Evolutionary conservation across 1,140 invertebrate species (phyloP), one percentile per base, ranked within the genome.

Genomic region (Apis dorsata): DNA sequence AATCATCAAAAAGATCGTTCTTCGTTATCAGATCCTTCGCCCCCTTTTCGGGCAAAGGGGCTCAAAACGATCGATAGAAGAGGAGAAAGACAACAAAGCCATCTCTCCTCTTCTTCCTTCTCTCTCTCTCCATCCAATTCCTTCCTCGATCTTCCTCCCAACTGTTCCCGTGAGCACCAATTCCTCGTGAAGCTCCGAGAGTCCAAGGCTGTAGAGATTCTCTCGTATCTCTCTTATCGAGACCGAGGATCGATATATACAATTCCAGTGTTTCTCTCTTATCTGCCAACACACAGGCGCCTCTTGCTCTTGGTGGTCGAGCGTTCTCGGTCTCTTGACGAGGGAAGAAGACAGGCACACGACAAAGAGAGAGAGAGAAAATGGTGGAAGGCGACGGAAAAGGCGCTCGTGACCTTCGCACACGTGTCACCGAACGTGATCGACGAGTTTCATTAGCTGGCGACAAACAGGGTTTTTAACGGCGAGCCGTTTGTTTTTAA

Each of bases 171-270:
- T 78, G 81, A 87, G 76, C 34, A 7, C 34, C 86, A 80, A 72
- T 63, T 65, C 76, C 86, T 88, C 87, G 86, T 81, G 79, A 87
- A 87, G 71, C 86, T 62, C 34, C 34, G 34, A 34, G 63, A 81
- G 85, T 68, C 66, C 79, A 72, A 79, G 73, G 86, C 63, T 82
- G 63, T 81, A 81, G 79, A 79, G 75, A 0, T 44, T 44, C 85
- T 81, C 68, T 57, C n/a, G 78, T 75, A 78, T 75, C 86, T 89
- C 86, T 89, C 34, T 44, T 90, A 89, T 90, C 89, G 89, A 68
- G 57, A 82, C 70, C 66, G n/a, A 86, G 71, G 77, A 90, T 90
- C 88, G 86, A 89, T 89, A 89, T 84, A 84, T 89, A 86, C 63
- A 81, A 85, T 87, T 83, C 76, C 77, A 81, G 85, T 83, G 83